A percentile compares a stretch with the other conserved stretches of the same genome.
Conservation (phyloP, 1,140 invertebrate genomes). For the Uloborus diversus region DNA sequence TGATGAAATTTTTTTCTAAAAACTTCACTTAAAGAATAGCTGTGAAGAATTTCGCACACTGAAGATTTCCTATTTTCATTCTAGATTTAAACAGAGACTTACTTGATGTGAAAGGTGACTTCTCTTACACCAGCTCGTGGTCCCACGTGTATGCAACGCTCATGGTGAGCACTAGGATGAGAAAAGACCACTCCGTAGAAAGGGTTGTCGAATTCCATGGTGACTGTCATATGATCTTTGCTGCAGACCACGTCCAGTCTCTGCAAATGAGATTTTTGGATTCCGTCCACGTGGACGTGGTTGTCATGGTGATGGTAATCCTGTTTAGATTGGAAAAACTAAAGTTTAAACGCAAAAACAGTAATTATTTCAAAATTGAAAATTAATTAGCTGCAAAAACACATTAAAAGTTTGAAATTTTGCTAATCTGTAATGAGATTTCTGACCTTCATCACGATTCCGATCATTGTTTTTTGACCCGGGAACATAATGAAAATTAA, state of each 20-base stretch:
- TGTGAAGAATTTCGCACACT: no score
- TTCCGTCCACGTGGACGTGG: not conserved
- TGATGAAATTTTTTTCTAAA: no score
- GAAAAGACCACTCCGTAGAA: conserved; percentile 80
- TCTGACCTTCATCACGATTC: no score
- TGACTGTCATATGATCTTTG: conserved; percentile 71
- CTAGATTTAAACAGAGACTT: no score
- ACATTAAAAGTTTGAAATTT: no score
- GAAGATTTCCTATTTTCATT: no score
- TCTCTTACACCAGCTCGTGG: conserved; percentile 9
- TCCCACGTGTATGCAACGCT: conserved; percentile 45
- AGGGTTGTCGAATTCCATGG: conserved; percentile 72
- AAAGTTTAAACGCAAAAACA: not conserved
- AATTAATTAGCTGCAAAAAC: no score
- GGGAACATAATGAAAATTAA: no score
- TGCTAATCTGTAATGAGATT: no score
- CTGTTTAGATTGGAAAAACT: not conserved
- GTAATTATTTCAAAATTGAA: not conserved
- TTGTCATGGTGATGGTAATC: conserved; percentile 21
- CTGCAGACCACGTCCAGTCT: conserved; percentile 74
- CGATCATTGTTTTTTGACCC: no score
- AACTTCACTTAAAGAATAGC: no score
- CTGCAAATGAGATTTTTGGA: conserved; percentile 64
- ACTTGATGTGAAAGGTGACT: conserved; percentile 24
- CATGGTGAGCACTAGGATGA: conserved; percentile 73